Conservation (phyloP, 2,888 invertebrate species). For the Cryptophagus acutangulus region DNA sequence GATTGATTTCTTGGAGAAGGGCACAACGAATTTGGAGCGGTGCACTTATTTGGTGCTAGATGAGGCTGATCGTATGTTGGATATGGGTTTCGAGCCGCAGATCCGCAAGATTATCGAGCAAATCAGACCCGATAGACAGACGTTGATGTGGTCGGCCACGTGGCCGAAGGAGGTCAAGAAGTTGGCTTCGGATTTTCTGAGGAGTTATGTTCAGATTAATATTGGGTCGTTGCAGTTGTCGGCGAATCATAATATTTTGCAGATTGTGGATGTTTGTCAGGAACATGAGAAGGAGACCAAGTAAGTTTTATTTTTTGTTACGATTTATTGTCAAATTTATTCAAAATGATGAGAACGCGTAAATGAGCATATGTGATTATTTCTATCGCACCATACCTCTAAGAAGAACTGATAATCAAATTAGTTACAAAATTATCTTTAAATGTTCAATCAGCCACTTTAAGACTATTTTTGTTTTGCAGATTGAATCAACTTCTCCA, state of each 20-base stretch:
- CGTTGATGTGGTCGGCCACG: slow-evolving; percentile 98
- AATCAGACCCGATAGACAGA: slow-evolving; percentile 90
- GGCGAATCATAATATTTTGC: slow-evolving; percentile 88
- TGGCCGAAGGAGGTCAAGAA: slow-evolving; percentile 96
- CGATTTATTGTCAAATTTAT: no score
- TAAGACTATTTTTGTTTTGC: slow-evolving; percentile 38
- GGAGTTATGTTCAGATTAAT: slow-evolving; percentile 86
- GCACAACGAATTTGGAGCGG: slow-evolving; percentile 65
- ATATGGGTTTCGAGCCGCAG: slow-evolving; percentile 98
- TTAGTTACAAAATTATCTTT: no score
- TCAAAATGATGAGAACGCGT: slow-evolving; percentile 12
- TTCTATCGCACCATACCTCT: slow-evolving; percentile 17
- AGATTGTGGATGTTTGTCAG: slow-evolving; percentile 81
- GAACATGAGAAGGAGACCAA: slow-evolving; percentile 75
- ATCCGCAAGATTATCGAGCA: slow-evolving; percentile 91
- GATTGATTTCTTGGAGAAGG: slow-evolving; percentile 76
- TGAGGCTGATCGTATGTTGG: slow-evolving; percentile 95
- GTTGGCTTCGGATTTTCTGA: slow-evolving; percentile 88
- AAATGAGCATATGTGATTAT: slow-evolving; percentile 9
- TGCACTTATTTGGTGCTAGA: slow-evolving; percentile 85
- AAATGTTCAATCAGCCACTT: no score
- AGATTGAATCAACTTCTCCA: slow-evolving; percentile 71
- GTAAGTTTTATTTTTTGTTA: slow-evolving; percentile 32
- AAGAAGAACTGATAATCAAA: slow-evolving; percentile 23
- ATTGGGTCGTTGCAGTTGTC: slow-evolving; percentile 82